These are phyloP conservation scores for Prorops nasuta DNA, from an alignment of 1,140 invertebrate species.

Conservation along the genomic window DNA sequence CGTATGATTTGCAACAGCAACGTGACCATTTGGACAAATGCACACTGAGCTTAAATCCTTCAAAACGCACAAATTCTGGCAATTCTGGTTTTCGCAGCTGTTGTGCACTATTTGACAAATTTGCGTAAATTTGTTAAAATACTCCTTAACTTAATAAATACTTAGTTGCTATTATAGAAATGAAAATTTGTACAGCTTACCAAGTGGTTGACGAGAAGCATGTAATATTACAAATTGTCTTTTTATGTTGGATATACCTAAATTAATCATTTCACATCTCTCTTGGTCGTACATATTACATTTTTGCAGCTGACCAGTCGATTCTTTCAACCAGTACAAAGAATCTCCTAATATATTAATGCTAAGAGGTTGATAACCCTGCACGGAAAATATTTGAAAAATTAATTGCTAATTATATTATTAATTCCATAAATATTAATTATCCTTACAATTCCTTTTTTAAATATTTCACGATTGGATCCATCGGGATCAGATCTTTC, in stretches of 20 bases:
- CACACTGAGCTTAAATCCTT: slow-evolving; percentile 52
- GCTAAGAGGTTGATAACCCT: slow-evolving; percentile 51
- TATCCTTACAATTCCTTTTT: slow-evolving; percentile 17
- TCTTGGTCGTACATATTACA: slow-evolving; percentile 56
- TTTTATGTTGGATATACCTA: slow-evolving; percentile 26
- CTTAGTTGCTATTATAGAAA: neutral
- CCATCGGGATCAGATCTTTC: slow-evolving; percentile 77
- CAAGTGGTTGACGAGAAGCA: slow-evolving; percentile 55
- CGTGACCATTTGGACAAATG: slow-evolving; percentile 58
- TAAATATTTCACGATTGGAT: slow-evolving; percentile 59
- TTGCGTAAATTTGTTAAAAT: neutral
- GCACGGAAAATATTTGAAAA: slow-evolving; percentile 1
- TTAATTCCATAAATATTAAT: neutral
- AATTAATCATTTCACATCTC: slow-evolving; percentile 44
- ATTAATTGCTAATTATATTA: neutral
- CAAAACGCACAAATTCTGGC: slow-evolving; percentile 59
- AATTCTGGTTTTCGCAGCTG: slow-evolving; percentile 52
- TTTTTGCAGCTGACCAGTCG: slow-evolving; percentile 53
- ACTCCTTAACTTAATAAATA: too few species aligned
- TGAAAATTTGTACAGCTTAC: slow-evolving; percentile 14
- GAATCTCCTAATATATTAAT: slow-evolving; percentile 64
- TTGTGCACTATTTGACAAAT: slow-evolving; percentile 33
- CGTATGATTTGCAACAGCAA: neutral
- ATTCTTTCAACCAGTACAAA: slow-evolving; percentile 58
- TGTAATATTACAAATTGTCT: slow-evolving; percentile 61